Base-by-base conservation (phyloP, 2,888 invertebrate genomes). In the Eumacrocentrus americanus region DNA sequence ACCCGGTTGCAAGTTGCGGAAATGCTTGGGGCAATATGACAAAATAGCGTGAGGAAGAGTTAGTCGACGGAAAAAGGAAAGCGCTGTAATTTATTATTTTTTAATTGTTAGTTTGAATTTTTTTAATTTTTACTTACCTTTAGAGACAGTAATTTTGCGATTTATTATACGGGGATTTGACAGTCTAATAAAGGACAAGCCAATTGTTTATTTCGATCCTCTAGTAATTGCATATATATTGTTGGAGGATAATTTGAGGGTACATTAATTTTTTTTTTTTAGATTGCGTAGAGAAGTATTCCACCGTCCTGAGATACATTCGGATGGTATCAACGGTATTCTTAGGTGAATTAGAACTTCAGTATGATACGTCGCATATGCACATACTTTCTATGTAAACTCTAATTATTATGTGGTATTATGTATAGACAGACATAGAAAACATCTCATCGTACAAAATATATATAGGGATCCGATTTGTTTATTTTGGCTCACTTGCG, bases 1-100 rank as follows among this genome's bases (percentile, higher is more conserved):
- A 6, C 29, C 9, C 9, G 5, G 29, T 29, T n/a, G n/a, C 34
- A 23, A 48, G 20, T 60, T 60, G 42, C 61, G 23, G 42, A 61
- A 61, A 9, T 18, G 42, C 53, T 22, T 22, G 47, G 57, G 37
- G 37, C 37, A 5, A 37, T 37, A 14, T 37, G 37, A n/a, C n/a
- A n/a, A n/a, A n/a, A n/a, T n/a, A n/a, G n/a, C n/a, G n/a, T n/a
- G n/a, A n/a, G n/a, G n/a, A n/a, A n/a, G n/a, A n/a, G n/a, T n/a
- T n/a, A n/a, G n/a, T n/a, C n/a, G n/a, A n/a, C n/a, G n/a, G n/a
- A n/a, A n/a, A n/a, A n/a, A n/a, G n/a, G n/a, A n/a, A n/a, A n/a
- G n/a, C n/a, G n/a, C n/a, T n/a, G n/a, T n/a, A n/a, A n/a, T n/a
- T n/a, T n/a, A n/a, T n/a, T n/a, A n/a, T n/a, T n/a, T n/a, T n/a